A percentile compares a stretch with the other conserved stretches of the same genome.
These are phyloP conservation scores for Rhineura floridana DNA, from an alignment of 2,113 vertebrate species.

Conservation along the genomic window DNA sequence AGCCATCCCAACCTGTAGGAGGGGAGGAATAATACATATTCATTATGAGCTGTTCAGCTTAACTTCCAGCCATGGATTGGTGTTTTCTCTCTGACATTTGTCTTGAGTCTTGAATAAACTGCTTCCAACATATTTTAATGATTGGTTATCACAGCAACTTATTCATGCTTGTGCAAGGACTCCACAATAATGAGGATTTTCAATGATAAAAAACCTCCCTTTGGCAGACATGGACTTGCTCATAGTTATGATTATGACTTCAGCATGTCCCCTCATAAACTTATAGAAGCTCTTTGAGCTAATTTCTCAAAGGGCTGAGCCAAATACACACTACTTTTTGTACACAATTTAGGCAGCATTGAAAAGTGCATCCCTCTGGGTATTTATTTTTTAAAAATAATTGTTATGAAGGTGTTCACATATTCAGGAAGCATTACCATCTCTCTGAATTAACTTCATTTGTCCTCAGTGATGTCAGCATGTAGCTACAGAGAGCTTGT, in stretches of 20 bases:
- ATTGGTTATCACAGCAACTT: neutral
- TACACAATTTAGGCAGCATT: neutral
- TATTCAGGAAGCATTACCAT: neutral
- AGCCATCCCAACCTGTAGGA: neutral
- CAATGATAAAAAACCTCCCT: neutral
- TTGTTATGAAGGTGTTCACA: neutral
- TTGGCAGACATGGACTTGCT: neutral
- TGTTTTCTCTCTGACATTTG: neutral
- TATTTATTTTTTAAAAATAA: neutral
- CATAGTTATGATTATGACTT: neutral
- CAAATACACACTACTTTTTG: neutral
- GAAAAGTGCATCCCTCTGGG: neutral
- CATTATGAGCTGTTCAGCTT: neutral
- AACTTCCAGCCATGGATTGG: neutral
- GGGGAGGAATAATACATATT: neutral
- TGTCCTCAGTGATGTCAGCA: too few species aligned
- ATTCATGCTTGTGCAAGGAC: neutral
- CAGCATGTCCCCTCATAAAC: neutral
- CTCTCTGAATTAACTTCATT: too few species aligned
- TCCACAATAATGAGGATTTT: neutral
- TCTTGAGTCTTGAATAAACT: neutral
- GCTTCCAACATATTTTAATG: neutral
- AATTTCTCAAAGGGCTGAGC: neutral
- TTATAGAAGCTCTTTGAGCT: neutral
- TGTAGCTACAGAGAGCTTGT: neutral